phyloP scores from a whole-genome alignment of 92 coral and sea anemone genomes.

The Zoanthus solanderi region DNA sequence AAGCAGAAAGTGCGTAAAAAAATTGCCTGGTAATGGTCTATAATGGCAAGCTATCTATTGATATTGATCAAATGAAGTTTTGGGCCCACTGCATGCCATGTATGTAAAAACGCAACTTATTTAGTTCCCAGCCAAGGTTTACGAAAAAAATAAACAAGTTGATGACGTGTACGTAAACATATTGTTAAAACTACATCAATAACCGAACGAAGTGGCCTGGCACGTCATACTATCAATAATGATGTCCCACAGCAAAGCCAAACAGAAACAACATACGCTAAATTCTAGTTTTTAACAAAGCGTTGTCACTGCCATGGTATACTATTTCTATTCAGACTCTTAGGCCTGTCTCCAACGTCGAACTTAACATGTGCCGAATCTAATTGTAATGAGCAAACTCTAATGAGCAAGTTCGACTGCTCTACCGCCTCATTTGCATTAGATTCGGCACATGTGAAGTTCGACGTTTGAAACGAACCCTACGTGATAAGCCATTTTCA shows the following conservation, averaged over 20 bases:
- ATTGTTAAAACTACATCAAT: background rate
- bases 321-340: too few species aligned
- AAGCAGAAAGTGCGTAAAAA: background rate
- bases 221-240: background rate
- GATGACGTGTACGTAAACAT: background rate
- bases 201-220: background rate
- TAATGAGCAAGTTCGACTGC: background rate
- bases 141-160: constrained; percentile 3
- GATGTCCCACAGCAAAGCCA: background rate
- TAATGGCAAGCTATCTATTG: background rate
- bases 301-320: too few species aligned
- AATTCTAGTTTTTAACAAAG: too few species aligned
- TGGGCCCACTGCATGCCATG: background rate
- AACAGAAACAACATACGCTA: background rate
- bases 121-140: background rate
- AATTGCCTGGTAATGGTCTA: background rate
- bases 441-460: too few species aligned
- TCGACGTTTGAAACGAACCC: too few species aligned
- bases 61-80: background rate
- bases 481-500: background rate
- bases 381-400: background rate
- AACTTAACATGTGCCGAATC: background rate
- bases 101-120: background rate
- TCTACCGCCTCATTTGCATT: background rate
- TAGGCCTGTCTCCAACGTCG: constrained; percentile 2